Conservation (phyloP, 2,888 invertebrate species). For the Zygogramma bicolorata region DNA sequence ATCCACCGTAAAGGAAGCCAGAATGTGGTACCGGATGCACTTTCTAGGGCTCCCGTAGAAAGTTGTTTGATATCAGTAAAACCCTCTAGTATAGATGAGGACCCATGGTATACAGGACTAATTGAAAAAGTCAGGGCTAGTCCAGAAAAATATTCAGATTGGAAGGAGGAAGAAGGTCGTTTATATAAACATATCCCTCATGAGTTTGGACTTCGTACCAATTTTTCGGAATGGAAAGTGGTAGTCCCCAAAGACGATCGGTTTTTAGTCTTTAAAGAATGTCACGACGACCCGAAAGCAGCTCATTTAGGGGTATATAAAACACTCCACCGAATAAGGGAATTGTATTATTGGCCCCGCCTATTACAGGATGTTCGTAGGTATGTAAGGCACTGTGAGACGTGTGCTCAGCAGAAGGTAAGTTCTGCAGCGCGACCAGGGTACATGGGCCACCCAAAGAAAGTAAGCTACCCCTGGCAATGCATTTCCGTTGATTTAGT, state of each 20-base stretch:
- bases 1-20: too few relatives aligned
- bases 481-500: slow-evolving; percentile 39
- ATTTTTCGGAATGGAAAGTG: slow-evolving; percentile 43
- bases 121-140: too few relatives aligned
- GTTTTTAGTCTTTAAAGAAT: slow-evolving; percentile 21
- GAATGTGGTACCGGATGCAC: too few relatives aligned
- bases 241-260: slow-evolving; percentile 42
- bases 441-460: slow-evolving; percentile 43
- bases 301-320: too few relatives aligned
- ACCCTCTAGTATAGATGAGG: too few relatives aligned
- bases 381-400: slow-evolving; percentile 37
- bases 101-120: too few relatives aligned
- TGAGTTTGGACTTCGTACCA: slow-evolving; percentile 19
- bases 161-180: slow-evolving; percentile 17
- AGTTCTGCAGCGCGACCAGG: slow-evolving; percentile 30
- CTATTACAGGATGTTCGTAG: slow-evolving; percentile 36
- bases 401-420: slow-evolving; percentile 43
- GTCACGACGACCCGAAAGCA: too few relatives aligned
- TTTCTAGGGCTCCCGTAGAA: too few relatives aligned
- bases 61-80: too few relatives aligned
- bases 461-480: slow-evolving; percentile 40
- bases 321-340: slow-evolving; percentile 35
- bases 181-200: slow-evolving; percentile 24
- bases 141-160: slow-evolving; percentile 28
- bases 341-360: slow-evolving; percentile 42